Conservation (phyloP, 2,797 vertebrate genomes). For the Parauchenoglanis ngamensis region DNA sequence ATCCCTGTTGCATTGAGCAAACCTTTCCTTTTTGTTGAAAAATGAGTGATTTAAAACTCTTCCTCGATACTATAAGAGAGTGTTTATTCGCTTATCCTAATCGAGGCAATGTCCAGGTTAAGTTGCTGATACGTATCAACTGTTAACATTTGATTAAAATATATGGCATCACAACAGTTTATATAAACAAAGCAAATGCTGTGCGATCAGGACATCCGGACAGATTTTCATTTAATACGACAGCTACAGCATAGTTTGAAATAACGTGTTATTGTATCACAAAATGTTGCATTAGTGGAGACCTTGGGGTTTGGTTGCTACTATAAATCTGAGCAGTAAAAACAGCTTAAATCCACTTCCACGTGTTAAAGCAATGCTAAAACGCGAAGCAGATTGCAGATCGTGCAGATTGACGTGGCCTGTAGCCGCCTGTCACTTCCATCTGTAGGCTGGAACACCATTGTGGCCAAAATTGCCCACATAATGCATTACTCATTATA, state of each 20-base stretch:
- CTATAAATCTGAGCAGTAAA: conserved; percentile 4
- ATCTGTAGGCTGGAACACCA: conserved; percentile 41
- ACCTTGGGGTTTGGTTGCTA: conserved; percentile 8
- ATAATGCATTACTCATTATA: conserved; percentile 38
- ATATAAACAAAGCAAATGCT: background rate
- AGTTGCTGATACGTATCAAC: background rate
- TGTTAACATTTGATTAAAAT: background rate
- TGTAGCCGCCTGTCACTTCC: conserved; percentile 45
- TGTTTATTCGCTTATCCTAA: background rate
- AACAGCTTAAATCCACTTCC: conserved; percentile 9
- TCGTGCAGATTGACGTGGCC: conserved; percentile 53
- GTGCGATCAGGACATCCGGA: background rate
- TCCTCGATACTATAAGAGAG: no score
- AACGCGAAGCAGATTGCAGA: conserved; percentile 35
- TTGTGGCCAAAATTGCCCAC: conserved; percentile 40
- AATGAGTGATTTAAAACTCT: background rate
- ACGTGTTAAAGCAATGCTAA: conserved; percentile 28
- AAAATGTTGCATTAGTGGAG: conserved; percentile 7
- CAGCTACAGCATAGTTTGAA: background rate
- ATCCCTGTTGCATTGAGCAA: background rate
- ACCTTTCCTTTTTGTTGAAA: background rate
- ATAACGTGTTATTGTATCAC: background rate
- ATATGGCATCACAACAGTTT: background rate
- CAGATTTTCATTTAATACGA: background rate
- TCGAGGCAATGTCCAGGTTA: background rate